Evolutionary conservation across 2,113 vertebrate genomes (phyloP), one percentile per base, ranked within the genome.

Genomic region (Otolemur garnettii): DNA sequence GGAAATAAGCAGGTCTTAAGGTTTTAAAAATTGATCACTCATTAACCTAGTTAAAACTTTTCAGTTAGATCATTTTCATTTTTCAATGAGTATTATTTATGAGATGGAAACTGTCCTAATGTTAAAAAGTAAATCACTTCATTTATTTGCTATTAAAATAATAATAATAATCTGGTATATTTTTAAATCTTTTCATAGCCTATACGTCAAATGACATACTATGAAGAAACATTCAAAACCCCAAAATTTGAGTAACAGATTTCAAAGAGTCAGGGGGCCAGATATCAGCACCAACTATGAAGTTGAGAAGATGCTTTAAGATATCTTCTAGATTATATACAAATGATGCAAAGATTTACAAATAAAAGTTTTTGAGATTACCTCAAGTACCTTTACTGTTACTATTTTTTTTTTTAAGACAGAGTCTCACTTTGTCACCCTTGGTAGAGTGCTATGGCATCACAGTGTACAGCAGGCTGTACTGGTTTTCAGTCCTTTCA

Each of bases 121-220:
- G n/a, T 71, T 64, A 85, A 86, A 62, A 85, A 81, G 77, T 30
- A 92, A 71, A 86, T 55, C 14, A 87, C 17, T 30, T 93, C 45
- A 80, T 57, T 59, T 88, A 28, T 80, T 92, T 94, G 21, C 82
- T 55, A 92, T 53, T 90, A 64, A 90, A 93, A 66, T 10, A 74
- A 59, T 45, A 64, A 57, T 35, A 75, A 66, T 68, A 68, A 33
- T 42, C 38, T 84, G 18, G 1, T 66, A 59, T 13, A 64, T 64
- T 94, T 90, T 75, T 5, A 82, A 71, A 64, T 92, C 53, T 62
- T 81, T 95, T 62, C 75, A 13, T 22, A 86, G 19, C 7, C 10
- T 28, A 50, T 77, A 80, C 42, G 75, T 33, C 53, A 83, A 80
- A 74, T 33, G 59, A 66, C 21, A 57, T 35, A 2, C 30, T 55